These are phyloP conservation scores for Notothenia rossii DNA, from an alignment of 2,113 vertebrate species.

Conservation along the genomic window DNA sequence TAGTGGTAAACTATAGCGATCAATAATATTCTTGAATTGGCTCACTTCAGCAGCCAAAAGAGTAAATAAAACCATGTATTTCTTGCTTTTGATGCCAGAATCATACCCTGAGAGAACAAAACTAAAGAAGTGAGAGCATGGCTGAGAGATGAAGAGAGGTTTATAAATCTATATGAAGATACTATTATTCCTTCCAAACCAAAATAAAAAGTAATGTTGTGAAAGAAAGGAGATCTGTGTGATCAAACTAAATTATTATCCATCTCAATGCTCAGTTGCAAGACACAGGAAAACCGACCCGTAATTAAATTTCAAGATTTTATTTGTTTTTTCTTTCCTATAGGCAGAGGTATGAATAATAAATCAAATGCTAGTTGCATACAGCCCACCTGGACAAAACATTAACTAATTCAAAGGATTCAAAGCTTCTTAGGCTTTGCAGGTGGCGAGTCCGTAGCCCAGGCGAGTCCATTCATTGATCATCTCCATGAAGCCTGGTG, in stretches of 20 bases:
- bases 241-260: not conserved
- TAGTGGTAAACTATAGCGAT: not conserved
- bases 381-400: too few relatives aligned
- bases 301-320: not conserved
- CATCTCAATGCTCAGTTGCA: not conserved
- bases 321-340: not conserved
- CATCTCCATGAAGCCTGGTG: conserved; percentile 59
- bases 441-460: conserved; percentile 21
- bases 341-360: not conserved
- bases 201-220: not conserved
- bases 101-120: not conserved
- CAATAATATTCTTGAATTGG: not conserved
- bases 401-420: too few relatives aligned
- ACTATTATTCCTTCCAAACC: not conserved
- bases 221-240: not conserved
- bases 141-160: not conserved
- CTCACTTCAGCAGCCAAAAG: not conserved
- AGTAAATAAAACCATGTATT: not conserved
- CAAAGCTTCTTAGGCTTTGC: too few relatives aligned
- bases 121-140: not conserved
- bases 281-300: not conserved
- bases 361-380: not conserved
- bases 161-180: not conserved
- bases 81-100: not conserved
- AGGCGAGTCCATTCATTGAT: conserved; percentile 66